Percentiles rank a stretch among this genome's conserved stretches.
Evolutionary conservation across 2,888 invertebrate genomes (phyloP).

Genomic region (Diaprepes abbreviatus): DNA sequence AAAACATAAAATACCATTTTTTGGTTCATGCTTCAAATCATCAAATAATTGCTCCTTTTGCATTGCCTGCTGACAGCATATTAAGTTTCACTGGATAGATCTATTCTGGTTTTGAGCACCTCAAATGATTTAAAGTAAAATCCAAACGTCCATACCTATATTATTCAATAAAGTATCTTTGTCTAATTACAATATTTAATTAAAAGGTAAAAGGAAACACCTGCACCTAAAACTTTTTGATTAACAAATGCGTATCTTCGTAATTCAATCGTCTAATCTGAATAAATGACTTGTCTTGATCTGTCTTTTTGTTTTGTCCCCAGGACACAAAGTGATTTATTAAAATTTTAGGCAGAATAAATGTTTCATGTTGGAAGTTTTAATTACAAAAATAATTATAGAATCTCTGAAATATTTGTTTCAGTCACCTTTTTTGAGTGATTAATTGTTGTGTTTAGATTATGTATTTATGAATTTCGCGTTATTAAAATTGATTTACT

Average conservation of each 20-base stretch:
- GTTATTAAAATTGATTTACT: neutral
- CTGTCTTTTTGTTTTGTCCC: conserved; percentile 32
- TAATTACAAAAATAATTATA: conserved; percentile 23
- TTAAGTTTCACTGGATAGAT: too few species aligned
- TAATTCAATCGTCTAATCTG: conserved; percentile 43
- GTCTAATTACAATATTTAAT: conserved; percentile 40
- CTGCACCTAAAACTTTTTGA: conserved; percentile 47
- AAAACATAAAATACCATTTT: too few species aligned
- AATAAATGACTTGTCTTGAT: conserved; percentile 44
- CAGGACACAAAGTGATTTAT: conserved; percentile 33
- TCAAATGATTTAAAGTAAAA: too few species aligned
- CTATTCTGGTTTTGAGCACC: too few species aligned
- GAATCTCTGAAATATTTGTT: conserved; percentile 10
- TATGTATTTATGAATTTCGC: neutral
- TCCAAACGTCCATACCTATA: too few species aligned
- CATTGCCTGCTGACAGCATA: too few species aligned
- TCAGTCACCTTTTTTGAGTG: conserved; percentile 16
- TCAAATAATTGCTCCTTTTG: too few species aligned
- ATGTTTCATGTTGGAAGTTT: conserved; percentile 11
- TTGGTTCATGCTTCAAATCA: too few species aligned
- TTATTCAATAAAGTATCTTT: neutral
- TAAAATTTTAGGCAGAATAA: conserved; percentile 24
- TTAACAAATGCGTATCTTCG: conserved; percentile 45
- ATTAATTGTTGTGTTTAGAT: conserved; percentile 6
- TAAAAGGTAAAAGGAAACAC: conserved; percentile 36